Evolutionary conservation across 2,797 vertebrate genomes (phyloP), one percentile per base, ranked within the genome.

Genomic region (Lacerta bilineata): DNA sequence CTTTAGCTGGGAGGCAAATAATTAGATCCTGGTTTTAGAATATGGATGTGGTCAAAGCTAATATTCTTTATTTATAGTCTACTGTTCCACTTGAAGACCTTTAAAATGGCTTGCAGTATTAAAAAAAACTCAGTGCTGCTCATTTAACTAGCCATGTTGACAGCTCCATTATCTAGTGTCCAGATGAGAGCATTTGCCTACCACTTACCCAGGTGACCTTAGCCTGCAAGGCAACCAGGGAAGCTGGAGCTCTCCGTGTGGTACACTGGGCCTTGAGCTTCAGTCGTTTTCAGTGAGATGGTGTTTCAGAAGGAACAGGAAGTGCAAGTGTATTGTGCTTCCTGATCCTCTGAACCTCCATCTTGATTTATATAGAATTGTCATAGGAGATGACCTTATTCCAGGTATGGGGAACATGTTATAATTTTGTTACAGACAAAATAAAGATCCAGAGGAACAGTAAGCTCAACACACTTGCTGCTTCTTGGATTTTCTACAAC

Each of bases 1-100:
- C 59, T 82, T 82, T 68, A 43, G 75, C 41, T 41, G 33, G 4
- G 29, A 29, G 61, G 1, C 41, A 27, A 68, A 46, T 90, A 39
- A 71, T 81, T 50, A 83, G 59, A 66, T 15, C 10, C 82, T 5
- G 82, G 9, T 82, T 81, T 39, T 79, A 83, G 80, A 39, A 88
- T 61, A 3, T 85, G 39, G 90, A 68, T 82, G 59, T 88, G 85
- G 46, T 46, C 41, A 41, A 4, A 71, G 33, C 29, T 33, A 71
- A 13, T 29, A 46, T 46, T 25, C 18, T n/a, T 29, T 50, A 27
- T 10, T 61, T 80, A 11, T 20, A 61, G 33, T n/a, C 27, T 15
- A 50, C 29, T 50, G 29, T 39, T 55, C 50, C 3, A 46, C 43
- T 29, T 50, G 55, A 61, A 17, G 79, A 46, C 33, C 29, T 64